These are phyloP conservation scores for Lasioglossum malachurum DNA, from an alignment of 2,888 invertebrate genomes.

Conservation along the genomic window DNA sequence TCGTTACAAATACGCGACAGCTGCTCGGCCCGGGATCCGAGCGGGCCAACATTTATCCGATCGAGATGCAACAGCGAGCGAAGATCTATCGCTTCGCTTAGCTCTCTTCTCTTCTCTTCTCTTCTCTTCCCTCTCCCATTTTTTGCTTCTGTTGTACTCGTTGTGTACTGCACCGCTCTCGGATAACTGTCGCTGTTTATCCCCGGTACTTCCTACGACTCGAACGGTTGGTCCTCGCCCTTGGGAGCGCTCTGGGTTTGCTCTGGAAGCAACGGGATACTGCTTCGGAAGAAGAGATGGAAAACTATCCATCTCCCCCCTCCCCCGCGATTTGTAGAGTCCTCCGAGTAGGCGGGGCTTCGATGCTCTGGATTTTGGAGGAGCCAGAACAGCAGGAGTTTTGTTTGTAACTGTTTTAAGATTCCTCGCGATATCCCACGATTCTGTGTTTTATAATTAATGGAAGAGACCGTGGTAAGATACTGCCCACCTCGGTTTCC, in stretches of 20 bases:
- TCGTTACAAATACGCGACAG: constrained; percentile 29
- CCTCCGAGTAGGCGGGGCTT: background rate
- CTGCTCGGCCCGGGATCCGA: background rate
- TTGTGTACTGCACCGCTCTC: background rate
- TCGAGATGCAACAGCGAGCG: background rate
- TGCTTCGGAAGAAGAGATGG: background rate
- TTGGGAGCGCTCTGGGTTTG: background rate
- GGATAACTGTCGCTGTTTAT: constrained; percentile 8
- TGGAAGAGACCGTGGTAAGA: background rate
- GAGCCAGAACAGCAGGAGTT: background rate
- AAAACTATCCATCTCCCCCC: background rate
- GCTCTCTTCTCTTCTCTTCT: background rate
- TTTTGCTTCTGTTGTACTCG: background rate
- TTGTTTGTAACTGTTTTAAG: background rate
- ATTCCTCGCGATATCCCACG: background rate
- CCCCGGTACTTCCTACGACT: background rate
- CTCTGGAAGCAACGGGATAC: background rate
- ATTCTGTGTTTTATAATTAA: background rate
- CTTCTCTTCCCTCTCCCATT: background rate
- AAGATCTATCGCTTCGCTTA: background rate
- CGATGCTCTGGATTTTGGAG: background rate
- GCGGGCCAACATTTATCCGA: constrained; percentile 17
- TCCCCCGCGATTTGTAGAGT: background rate
- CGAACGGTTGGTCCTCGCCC: background rate
- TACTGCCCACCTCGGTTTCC: background rate